phyloP scores from a whole-genome alignment of 2,797 vertebrate genomes.

The Dermochelys coriacea region DNA sequence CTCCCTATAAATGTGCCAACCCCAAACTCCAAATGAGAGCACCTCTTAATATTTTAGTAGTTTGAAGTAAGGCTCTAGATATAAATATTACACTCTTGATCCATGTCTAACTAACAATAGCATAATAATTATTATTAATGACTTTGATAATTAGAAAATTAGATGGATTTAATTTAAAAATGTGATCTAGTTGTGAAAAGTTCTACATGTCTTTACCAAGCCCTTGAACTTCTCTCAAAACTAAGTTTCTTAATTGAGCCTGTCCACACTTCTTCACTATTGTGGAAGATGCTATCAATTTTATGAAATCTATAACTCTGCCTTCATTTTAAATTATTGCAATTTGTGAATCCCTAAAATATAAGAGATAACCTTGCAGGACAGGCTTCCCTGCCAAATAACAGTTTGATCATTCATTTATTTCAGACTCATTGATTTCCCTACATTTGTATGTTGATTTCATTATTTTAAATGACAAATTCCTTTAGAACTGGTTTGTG shows the following conservation, averaged over 20 bases:
- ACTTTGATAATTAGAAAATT: not conserved
- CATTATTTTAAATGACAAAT: not conserved
- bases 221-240: not conserved
- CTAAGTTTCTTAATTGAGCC: not conserved
- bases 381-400: not conserved
- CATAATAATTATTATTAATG: accelerated
- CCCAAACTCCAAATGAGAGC: not conserved
- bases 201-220: not conserved
- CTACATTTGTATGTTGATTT: not conserved
- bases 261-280: not conserved
- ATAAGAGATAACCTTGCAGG: not conserved
- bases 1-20: not conserved
- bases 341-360: not conserved
- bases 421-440: not conserved
- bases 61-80: not conserved
- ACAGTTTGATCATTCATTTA: not conserved
- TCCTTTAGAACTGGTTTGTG: not conserved
- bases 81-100: not conserved
- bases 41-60: not conserved
- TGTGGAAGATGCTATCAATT: not conserved
- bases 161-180: not conserved
- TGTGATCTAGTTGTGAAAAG: not conserved
- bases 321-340: not conserved
- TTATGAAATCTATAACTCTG: not conserved
- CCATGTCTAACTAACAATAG: accelerated